These are phyloP conservation scores for Rhagophthalmus giganteus DNA, from an alignment of 2,888 invertebrate genomes.

Conservation along the genomic window DNA sequence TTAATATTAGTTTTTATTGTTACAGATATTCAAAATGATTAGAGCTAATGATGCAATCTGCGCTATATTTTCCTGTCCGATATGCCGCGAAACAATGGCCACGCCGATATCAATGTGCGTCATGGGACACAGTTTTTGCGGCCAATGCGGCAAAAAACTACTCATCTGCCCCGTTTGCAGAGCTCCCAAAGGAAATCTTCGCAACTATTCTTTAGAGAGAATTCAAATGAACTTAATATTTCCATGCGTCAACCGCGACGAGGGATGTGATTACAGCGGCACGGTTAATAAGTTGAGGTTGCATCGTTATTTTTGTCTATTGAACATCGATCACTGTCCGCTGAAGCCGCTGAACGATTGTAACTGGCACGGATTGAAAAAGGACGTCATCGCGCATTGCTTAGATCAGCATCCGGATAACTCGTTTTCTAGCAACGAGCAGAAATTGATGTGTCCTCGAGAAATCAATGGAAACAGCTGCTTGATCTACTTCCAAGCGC, in stretches of 20 bases:
- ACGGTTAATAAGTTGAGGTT: background rate
- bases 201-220: constrained; percentile 1
- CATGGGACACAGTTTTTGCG: constrained; percentile 4
- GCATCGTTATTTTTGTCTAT: background rate
- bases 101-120: constrained; percentile 2
- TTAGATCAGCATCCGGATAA: background rate
- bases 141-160: background rate
- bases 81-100: background rate
- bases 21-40: too few relatives aligned
- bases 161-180: constrained; percentile 1
- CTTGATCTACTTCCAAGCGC: background rate
- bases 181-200: background rate
- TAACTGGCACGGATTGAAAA: background rate
- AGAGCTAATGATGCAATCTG: background rate
- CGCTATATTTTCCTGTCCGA: constrained; percentile 1
- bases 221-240: constrained; percentile 4
- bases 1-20: too few relatives aligned
- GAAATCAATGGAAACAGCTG: background rate
- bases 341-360: background rate
- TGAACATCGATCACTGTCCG: background rate
- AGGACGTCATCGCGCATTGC: background rate
- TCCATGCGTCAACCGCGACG: constrained; percentile 2
- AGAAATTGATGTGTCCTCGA: too few relatives aligned
- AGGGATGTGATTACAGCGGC: constrained; percentile 1
- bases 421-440: background rate